phyloP scores from a whole-genome alignment of 2,888 invertebrate species.

The Phymatocera aterrima region DNA sequence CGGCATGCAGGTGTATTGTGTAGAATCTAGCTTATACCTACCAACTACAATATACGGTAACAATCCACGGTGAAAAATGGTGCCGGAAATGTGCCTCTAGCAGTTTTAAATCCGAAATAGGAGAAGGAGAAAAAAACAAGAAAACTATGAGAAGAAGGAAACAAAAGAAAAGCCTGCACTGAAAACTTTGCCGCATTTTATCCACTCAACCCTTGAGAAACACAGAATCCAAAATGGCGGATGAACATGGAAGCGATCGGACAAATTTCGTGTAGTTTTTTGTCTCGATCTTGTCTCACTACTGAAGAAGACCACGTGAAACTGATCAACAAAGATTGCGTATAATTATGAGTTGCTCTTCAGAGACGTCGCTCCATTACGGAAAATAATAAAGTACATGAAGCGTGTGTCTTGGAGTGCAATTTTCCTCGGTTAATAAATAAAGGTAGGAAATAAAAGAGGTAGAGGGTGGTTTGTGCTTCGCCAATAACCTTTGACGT shows the following conservation, averaged over 20 bases:
- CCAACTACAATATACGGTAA: too few relatives aligned
- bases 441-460: not conserved
- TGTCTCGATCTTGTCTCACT: too few relatives aligned
- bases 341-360: too few relatives aligned
- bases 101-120: not conserved
- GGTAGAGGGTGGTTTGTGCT: not conserved
- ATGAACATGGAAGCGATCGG: too few relatives aligned
- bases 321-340: too few relatives aligned
- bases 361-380: too few relatives aligned
- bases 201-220: not conserved
- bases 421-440: not conserved
- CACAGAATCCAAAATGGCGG: too few relatives aligned
- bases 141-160: not conserved
- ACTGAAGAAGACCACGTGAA: too few relatives aligned
- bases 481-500: not conserved
- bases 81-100: not conserved
- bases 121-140: not conserved
- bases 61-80: not conserved
- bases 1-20: not conserved
- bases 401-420: not conserved
- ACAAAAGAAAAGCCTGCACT: not conserved
- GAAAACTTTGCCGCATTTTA: not conserved
- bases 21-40: not conserved
- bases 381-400: too few relatives aligned
- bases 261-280: too few relatives aligned